Evolutionary conservation across 1,140 invertebrate genomes (phyloP), one percentile per base, ranked within the genome.

Genomic region (Armadillidium nasatum): DNA sequence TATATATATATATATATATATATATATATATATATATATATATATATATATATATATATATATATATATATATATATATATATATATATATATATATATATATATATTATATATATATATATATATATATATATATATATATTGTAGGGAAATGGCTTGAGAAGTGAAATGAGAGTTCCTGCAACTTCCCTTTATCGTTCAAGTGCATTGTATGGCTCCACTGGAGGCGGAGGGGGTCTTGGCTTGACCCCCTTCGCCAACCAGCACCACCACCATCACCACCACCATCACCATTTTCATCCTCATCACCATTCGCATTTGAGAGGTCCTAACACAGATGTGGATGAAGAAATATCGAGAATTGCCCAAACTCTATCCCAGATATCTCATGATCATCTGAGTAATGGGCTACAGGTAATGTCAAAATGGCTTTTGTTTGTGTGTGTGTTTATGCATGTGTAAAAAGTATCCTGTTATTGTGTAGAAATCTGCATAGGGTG

Each of bases 311-410:
- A 70, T 21, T 60, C 50, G 19, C 50, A 50, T 19, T 13, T 19
- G 19, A 60, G 50, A 60, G 11, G 1, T 2, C 50, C 50, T 60
- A n/a, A n/a, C 10, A 33, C 69, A 10, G 71, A 78, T 10, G 33
- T 19, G 13, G 74, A 76, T n/a, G 71, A 78, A 13, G 69, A 78
- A n/a, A 71, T 73, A 60, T 67, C 73, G 6, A 22, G 66, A 10
- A 43, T 73, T 15, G 73, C 44, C 33, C 73, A 77, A 13, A 67
- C 80, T n/a, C 80, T 82, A 10, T 77, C 80, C 10, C 79, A 83
- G 44, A 76, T 83, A 10, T 78, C 82, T 43, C 77, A 80, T 15
- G 73, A 82, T 60, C 73, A 83, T 15, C 78, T 66, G 2, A 68
- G 68, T 23, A 76, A 76, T 15, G 73, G 72, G 7, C 76, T 72